phyloP scores from a whole-genome alignment of 2,888 invertebrate genomes.

The Lasioglossum leucozonium region DNA sequence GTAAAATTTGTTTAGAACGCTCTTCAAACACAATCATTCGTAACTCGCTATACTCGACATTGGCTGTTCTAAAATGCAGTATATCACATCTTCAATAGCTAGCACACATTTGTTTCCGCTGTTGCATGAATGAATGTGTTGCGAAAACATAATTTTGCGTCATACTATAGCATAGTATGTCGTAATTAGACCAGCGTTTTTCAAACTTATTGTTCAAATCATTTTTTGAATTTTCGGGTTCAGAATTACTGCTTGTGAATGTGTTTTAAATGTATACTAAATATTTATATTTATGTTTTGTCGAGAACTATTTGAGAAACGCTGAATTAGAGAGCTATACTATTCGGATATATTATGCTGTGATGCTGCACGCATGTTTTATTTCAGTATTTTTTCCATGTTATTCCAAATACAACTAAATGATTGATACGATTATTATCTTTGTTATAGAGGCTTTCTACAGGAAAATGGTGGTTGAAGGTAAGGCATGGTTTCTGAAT shows the following conservation, averaged over 20 bases:
- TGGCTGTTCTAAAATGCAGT: constrained; percentile 42
- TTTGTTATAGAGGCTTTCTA: constrained; percentile 87
- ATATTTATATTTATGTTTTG: not conserved
- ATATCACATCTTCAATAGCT: constrained; percentile 52
- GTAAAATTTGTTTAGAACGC: constrained; percentile 17
- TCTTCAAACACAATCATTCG: constrained; percentile 18
- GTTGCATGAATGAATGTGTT: constrained; percentile 60
- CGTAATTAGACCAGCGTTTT: not conserved
- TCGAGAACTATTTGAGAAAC: not conserved
- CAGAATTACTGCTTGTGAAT: no score
- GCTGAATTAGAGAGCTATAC: not conserved
- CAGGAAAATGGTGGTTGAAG: constrained; percentile 88
- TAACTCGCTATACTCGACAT: constrained; percentile 14
- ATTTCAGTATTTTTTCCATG: constrained; percentile 35
- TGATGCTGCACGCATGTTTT: constrained; percentile 41
- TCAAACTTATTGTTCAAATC: not conserved
- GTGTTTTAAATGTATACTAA: not conserved
- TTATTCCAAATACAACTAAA: constrained; percentile 29
- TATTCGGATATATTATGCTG: constrained; percentile 42
- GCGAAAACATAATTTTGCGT: constrained; percentile 46
- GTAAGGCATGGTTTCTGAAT: constrained; percentile 84
- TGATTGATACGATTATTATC: constrained; percentile 65
- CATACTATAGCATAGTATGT: constrained; percentile 56
- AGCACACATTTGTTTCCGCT: constrained; percentile 56
- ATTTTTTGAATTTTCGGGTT: no score